A percentile compares a stretch with the other conserved stretches of the same genome.
Evolutionary conservation across 2,888 invertebrate species (phyloP).

Genomic region (Pollenia griseotomentosa): DNA sequence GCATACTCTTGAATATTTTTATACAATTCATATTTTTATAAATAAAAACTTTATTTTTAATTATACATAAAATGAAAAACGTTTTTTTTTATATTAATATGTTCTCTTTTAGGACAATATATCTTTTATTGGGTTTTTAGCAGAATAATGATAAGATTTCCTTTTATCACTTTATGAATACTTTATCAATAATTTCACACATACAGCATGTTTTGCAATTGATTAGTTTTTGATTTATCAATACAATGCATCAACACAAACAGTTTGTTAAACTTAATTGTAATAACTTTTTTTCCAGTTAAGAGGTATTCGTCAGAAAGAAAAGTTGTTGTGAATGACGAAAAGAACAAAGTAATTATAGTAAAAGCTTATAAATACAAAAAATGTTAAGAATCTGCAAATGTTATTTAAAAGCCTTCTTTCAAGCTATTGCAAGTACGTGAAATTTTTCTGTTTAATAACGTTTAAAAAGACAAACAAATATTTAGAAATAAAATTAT

Average conservation of each 20-base stretch:
- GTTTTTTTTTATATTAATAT: not conserved
- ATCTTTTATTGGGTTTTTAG: conserved; percentile 21
- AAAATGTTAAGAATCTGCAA: conserved; percentile 1
- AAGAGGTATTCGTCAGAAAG: conserved; percentile 9
- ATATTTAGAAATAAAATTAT: too few species aligned
- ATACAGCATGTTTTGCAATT: conserved; percentile 57
- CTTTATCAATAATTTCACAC: conserved; percentile 42
- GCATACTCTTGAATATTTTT: conserved; percentile 56
- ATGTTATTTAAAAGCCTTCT: not conserved
- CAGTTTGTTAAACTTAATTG: conserved; percentile 14
- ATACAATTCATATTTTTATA: conserved; percentile 44
- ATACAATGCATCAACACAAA: conserved; percentile 22
- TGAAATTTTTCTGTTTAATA: not conserved
- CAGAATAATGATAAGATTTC: conserved; percentile 57
- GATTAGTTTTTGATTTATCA: conserved; percentile 66
- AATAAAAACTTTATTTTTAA: conserved; percentile 38
- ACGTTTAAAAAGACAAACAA: too few species aligned
- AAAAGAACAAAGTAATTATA: conserved; percentile 4
- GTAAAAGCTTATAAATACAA: not conserved
- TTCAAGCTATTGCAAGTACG: conserved; percentile 41
- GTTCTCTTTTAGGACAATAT: not conserved
- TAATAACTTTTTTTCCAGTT: conserved; percentile 40
- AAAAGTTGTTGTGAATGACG: conserved; percentile 8
- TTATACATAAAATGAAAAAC: conserved; percentile 2
- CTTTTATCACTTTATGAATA: conserved; percentile 36